These are phyloP conservation scores for Brachyalestes nurse DNA, from an alignment of 2,797 vertebrate genomes.

Conservation along the genomic window DNA sequence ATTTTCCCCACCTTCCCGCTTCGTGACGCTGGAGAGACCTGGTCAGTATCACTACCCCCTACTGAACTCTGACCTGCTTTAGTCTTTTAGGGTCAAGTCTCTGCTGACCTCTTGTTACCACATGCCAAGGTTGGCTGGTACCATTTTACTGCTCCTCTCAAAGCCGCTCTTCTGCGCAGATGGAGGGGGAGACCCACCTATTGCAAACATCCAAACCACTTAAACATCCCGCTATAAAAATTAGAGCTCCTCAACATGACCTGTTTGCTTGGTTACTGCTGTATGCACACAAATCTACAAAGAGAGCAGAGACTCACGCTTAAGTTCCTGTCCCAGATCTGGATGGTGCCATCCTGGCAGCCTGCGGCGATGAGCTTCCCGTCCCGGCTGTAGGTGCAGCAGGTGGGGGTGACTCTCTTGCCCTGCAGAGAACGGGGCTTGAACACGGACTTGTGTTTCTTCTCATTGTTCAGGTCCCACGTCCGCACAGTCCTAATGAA, in stretches of 20 bases:
- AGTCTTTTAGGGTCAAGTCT: constrained; percentile 59
- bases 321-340: constrained; percentile 96
- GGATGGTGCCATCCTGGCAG: constrained; percentile 95
- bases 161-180: neutral
- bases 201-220: constrained; percentile 2
- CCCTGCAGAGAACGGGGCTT: constrained; percentile 93
- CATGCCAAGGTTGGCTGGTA: constrained; percentile 44
- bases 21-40: constrained; percentile 52
- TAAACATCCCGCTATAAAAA: constrained; percentile 10
- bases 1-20: constrained; percentile 39
- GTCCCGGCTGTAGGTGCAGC: constrained; percentile 92
- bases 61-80: constrained; percentile 64
- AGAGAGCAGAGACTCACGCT: constrained; percentile 81
- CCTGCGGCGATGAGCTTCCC: constrained; percentile 93
- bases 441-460: constrained; percentile 92
- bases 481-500: constrained; percentile 89
- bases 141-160: constrained; percentile 56
- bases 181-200: neutral
- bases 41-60: constrained; percentile 60
- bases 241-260: neutral
- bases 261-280: neutral
- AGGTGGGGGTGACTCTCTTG: constrained; percentile 91
- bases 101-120: constrained; percentile 54
- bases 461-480: constrained; percentile 92
- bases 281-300: neutral